These are phyloP conservation scores for Caenorhabditis drosophilae DNA, from an alignment of 2,888 invertebrate genomes.

Conservation along the genomic window DNA sequence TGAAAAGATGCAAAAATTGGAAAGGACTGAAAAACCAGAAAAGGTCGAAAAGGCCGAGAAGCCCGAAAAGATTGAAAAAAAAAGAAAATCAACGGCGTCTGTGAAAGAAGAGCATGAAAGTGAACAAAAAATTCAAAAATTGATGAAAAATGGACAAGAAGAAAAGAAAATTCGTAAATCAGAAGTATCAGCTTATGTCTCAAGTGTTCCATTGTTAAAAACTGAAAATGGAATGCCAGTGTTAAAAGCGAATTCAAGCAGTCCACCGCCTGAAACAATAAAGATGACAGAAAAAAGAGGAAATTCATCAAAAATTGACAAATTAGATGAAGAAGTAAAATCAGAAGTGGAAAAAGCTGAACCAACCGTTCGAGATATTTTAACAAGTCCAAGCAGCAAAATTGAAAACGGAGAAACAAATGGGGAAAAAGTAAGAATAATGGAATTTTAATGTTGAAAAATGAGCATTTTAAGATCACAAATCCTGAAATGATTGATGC, in stretches of 20 bases:
- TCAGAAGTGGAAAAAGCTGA: neutral
- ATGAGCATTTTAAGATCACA: neutral
- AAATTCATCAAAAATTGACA: too few species aligned
- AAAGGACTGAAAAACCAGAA: neutral
- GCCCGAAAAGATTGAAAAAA: too few species aligned
- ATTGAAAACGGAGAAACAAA: neutral
- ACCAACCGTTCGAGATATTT: neutral
- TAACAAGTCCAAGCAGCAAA: neutral
- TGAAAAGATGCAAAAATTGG: neutral
- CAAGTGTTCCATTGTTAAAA: neutral
- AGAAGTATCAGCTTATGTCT: constrained; percentile 8
- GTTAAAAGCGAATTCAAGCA: neutral
- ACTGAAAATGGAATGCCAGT: too few species aligned
- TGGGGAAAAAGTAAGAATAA: neutral
- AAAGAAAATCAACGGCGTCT: neutral
- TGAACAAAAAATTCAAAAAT: too few species aligned
- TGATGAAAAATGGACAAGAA: too few species aligned
- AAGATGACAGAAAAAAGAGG: neutral
- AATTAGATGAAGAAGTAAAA: neutral
- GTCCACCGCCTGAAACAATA: neutral
- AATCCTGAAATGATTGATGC: constrained; percentile 1
- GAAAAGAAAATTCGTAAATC: neutral
- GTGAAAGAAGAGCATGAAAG: neutral
- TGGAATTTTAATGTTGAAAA: neutral
- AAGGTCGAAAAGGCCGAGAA: too few species aligned